These are phyloP conservation scores for Diaperis boleti DNA, from an alignment of 2,888 invertebrate genomes.

Conservation along the genomic window DNA sequence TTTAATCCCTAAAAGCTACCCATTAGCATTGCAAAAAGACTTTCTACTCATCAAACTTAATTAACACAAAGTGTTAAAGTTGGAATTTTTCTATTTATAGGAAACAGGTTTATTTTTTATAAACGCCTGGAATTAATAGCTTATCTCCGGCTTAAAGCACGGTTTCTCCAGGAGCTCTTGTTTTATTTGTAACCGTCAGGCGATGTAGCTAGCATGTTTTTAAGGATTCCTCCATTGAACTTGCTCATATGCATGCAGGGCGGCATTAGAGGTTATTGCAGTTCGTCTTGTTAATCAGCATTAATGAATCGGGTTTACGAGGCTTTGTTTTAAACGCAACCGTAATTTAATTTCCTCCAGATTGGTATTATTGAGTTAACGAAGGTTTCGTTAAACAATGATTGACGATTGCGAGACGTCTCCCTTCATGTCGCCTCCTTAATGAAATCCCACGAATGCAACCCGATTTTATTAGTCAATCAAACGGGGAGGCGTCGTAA, in stretches of 20 bases:
- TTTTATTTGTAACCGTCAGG: constrained; percentile 7
- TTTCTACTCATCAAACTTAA: constrained; percentile 18
- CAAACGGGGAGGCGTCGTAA: constrained; percentile 38
- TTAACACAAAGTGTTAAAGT: constrained; percentile 3
- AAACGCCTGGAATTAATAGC: not conserved
- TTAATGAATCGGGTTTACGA: constrained; percentile 5
- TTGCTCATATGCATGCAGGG: constrained; percentile 4
- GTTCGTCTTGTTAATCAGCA: constrained; percentile 9
- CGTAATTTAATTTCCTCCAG: constrained; percentile 4
- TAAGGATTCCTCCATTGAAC: constrained; percentile 9
- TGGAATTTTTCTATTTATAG: constrained; percentile 1
- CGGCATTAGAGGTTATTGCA: constrained; percentile 5
- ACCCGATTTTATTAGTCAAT: constrained; percentile 40
- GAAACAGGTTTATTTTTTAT: not conserved
- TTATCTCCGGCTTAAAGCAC: not conserved
- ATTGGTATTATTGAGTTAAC: constrained; percentile 16
- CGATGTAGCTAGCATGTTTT: constrained; percentile 19
- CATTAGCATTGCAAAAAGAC: constrained; percentile 1
- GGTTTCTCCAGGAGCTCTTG: not conserved
- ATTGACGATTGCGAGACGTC: constrained; percentile 1
- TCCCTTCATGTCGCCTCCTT: constrained; percentile 7
- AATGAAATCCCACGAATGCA: constrained; percentile 36
- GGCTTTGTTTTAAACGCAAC: constrained; percentile 3
- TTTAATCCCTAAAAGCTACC: not conserved
- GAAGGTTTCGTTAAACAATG: constrained; percentile 14